Percentiles rank a stretch among this genome's conserved stretches.
Conservation (phyloP, 37 sponge, comb jelly and placozoan species). For the Oscarella lobularis region DNA sequence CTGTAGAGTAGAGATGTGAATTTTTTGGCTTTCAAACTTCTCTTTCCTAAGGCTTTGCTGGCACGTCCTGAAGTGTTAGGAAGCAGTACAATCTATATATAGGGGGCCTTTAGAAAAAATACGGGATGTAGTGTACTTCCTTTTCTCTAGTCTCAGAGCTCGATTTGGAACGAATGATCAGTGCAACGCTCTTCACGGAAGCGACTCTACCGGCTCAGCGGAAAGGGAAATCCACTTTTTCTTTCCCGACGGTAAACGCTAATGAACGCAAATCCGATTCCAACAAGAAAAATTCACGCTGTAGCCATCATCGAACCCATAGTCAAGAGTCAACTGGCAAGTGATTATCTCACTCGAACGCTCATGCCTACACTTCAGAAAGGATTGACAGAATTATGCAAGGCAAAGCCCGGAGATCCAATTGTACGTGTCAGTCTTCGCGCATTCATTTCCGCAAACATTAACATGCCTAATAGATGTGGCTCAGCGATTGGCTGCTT, state of each 20-base stretch:
- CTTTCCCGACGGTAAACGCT: slow-evolving; percentile 67
- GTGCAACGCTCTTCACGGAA: slow-evolving; percentile 87
- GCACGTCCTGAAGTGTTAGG: not conserved
- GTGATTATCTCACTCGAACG: slow-evolving; percentile 66
- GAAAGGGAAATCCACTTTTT: slow-evolving; percentile 92
- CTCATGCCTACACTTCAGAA: slow-evolving; percentile 69
- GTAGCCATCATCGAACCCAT: slow-evolving; percentile 41
- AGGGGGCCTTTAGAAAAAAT: no score
- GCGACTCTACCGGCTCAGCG: slow-evolving; percentile 65
- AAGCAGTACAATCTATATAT: no score
- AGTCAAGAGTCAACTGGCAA: slow-evolving; percentile 24
- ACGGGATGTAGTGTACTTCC: no score
- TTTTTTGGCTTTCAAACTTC: not conserved
- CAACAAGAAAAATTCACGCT: not conserved
- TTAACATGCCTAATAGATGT: slow-evolving; percentile 36
- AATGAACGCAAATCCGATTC: no score
- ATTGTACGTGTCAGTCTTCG: slow-evolving; percentile 30
- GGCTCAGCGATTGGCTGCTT: slow-evolving; percentile 88
- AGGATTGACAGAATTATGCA: slow-evolving; percentile 83
- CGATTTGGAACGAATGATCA: slow-evolving; percentile 74
- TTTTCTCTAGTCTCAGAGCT: slow-evolving; percentile 44
- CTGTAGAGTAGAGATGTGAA: not conserved
- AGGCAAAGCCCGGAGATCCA: slow-evolving; percentile 84
- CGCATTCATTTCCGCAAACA: no score
- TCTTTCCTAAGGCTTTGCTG: slow-evolving; percentile 10